Evolutionary conservation across 2,888 invertebrate species (phyloP), one percentile per base, ranked within the genome.

Genomic region (Acanthopleura granulata): DNA sequence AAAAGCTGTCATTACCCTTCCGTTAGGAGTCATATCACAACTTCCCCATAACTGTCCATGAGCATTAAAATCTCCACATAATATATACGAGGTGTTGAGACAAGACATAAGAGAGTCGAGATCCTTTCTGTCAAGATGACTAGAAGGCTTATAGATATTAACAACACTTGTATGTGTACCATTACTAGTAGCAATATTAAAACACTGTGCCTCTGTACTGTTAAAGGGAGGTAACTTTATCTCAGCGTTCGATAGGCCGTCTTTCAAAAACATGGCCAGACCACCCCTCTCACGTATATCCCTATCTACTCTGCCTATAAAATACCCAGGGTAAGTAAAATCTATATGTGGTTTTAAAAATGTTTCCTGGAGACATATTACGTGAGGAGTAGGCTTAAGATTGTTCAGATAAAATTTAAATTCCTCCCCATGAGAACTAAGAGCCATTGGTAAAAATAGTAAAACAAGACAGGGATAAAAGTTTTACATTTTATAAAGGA

Each of bases 311-410:
- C 66, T 66, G 14, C 16, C 27, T 16, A 22, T 16, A 27, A 25
- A 16, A 25, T 27, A 66, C 18, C 66, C 9, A 16, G 66, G 29
- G 27, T 22, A 16, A 27, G 66, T 27, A 27, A 66, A 66, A 66
- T 57, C n/a, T 12, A 66, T 18, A 66, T 66, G 66, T 16, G 66
- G 66, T 14, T 66, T 66, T 66, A 66, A 66, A 66, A 66, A 66
- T 12, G 66, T 27, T 25, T 66, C 66, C 25, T 66, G 66, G 6
- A 66, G 16, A 27, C 66, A 66, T 16, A 66, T 25, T 12, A 66
- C 66, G 22, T 6, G 16, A 16, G 66, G 66, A 40, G 40, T 9
- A 9, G 40, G 40, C 40, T 18, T 22, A 57, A 57, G 57, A 57
- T 57, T 57, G 1, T 18, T 1, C 1, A 57, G 1, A 57, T 57